Conservation (phyloP, 2,888 invertebrate genomes). For the Anodontia alba region DNA sequence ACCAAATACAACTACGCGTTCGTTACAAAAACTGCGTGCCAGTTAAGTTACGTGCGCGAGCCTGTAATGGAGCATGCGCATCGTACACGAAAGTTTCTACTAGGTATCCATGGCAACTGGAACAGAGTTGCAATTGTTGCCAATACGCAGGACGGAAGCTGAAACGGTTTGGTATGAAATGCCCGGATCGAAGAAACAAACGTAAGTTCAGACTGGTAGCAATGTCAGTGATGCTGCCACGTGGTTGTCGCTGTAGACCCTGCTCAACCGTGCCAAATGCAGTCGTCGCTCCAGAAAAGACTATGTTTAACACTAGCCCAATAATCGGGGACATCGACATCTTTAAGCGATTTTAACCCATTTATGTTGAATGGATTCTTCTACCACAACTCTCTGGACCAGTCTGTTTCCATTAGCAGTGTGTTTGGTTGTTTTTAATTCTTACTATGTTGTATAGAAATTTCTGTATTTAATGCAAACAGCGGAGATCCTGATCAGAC, state of each 20-base stretch:
- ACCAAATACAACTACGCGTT: conserved; percentile 36
- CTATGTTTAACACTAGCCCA: conserved; percentile 42
- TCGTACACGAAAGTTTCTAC: conserved; percentile 48
- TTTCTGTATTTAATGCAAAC: too few species aligned
- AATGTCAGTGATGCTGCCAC: conserved; percentile 32
- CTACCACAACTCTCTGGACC: too few species aligned
- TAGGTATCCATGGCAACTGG: conserved; percentile 33
- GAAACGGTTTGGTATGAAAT: conserved; percentile 46
- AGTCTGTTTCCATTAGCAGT: too few species aligned
- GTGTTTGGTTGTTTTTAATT: too few species aligned
- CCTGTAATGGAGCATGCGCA: conserved; percentile 48
- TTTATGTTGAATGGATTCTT: too few species aligned
- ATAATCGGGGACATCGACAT: conserved; percentile 29
- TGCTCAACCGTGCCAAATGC: conserved; percentile 42
- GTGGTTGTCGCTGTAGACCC: conserved; percentile 47
- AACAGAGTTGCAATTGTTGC: conserved; percentile 52
- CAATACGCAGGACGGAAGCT: conserved; percentile 49
- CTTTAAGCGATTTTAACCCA: not conserved
- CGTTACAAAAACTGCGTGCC: conserved; percentile 46
- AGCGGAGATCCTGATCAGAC: too few species aligned
- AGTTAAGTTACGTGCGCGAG: conserved; percentile 39
- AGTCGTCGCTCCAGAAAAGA: conserved; percentile 37
- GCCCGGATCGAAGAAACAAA: conserved; percentile 33
- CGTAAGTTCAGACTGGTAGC: conserved; percentile 28
- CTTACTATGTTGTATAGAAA: too few species aligned